Base-by-base conservation (phyloP, 92 coral and sea anemone genomes). In the Palythoa grandiflora region DNA sequence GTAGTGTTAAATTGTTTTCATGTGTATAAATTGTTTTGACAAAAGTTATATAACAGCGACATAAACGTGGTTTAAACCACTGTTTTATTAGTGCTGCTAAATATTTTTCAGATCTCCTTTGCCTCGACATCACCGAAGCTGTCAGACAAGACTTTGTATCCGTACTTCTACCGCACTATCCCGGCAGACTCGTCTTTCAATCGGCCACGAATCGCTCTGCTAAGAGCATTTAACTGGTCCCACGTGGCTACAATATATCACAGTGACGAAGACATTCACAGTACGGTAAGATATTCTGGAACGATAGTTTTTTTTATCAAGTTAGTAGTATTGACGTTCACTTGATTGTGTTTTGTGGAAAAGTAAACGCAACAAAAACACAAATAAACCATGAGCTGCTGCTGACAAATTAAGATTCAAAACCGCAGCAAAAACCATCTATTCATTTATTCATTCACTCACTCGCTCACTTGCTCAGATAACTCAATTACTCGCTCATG, bases 101-200 rank as follows among this genome's bases (percentile, higher is more conserved):
- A 44, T 38, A 6, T 19, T 73, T 79, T 73, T 50, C 89, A 95
- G 98, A 93, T 95, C 65, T 95, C 98, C 28, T 95, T 89, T 28
- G 88, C 98, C 48, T 93, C 96, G 28, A 91, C 94, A 10, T 95
- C 98, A 0, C 98, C 98, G 35, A 87, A 92, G 70, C 83, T 95
- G 76, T 95, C 98, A n/a, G 68, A 83, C 89, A 95, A 93, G 86
- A 66, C 28, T 50, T 65, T 59, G 15, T 95, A 93, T 63, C 98
- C 98, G 9, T 72, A 95, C 71, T 95, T 95, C 83, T 95, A 91
- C 84, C 96, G 98, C 53, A 95, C 98, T 16, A 95, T 95, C 73
- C 98, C 98, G 11, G 96, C 90, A 39, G 98, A 95, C 52, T 87
- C 96, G 0, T 95, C 98, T 9, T 95, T 95, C 87, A 95, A 88